Percentiles rank a stretch among this genome's conserved stretches.
phyloP scores from a whole-genome alignment of 2,113 vertebrate species.

The Salvelinus sp. region DNA sequence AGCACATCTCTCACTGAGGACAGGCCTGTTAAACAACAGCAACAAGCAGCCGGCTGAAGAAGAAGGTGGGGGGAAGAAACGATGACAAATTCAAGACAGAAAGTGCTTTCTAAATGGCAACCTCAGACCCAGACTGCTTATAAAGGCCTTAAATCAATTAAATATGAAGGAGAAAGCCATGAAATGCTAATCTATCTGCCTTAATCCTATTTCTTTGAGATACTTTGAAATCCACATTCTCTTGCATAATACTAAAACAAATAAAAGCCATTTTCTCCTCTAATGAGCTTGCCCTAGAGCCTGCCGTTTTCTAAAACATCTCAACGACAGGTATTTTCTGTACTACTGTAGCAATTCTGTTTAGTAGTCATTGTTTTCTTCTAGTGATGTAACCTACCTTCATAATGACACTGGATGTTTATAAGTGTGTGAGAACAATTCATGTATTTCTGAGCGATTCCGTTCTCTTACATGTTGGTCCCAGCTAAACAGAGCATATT shows the following conservation, averaged over 20 bases:
- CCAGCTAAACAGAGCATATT: slow-evolving; percentile 30
- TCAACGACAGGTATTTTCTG: slow-evolving; percentile 16
- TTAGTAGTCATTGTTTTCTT: slow-evolving; percentile 46
- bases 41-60: slow-evolving; percentile 53
- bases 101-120: slow-evolving; percentile 56
- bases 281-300: slow-evolving; percentile 67
- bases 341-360: slow-evolving; percentile 40
- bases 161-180: slow-evolving; percentile 67
- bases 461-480: slow-evolving; percentile 36
- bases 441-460: slow-evolving; percentile 37
- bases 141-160: slow-evolving; percentile 71
- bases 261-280: slow-evolving; percentile 62
- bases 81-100: slow-evolving; percentile 54
- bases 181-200: slow-evolving; percentile 73
- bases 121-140: slow-evolving; percentile 57
- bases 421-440: slow-evolving; percentile 27
- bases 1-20: slow-evolving; percentile 53
- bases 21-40: slow-evolving; percentile 63
- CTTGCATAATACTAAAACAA: slow-evolving; percentile 49
- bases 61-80: slow-evolving; percentile 2
- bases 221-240: slow-evolving; percentile 71
- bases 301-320: slow-evolving; percentile 43
- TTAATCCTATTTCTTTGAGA: slow-evolving; percentile 73
- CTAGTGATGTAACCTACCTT: slow-evolving; percentile 25
- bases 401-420: slow-evolving; percentile 23